Conservation (phyloP, 1,140 invertebrate species). For the Gryllus bimaculatus region DNA sequence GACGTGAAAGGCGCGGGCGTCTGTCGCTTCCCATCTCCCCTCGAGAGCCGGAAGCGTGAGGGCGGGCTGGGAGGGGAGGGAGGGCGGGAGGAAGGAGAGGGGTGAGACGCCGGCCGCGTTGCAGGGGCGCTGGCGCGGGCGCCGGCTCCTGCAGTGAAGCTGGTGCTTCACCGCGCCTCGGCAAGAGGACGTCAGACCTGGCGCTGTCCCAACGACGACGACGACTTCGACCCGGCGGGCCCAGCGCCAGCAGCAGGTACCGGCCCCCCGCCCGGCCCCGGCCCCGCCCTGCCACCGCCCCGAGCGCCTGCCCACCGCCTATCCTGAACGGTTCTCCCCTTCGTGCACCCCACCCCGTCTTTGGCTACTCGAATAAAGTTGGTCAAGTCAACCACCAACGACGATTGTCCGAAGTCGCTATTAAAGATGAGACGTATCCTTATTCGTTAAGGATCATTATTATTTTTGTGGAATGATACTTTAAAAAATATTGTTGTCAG, state of each 20-base stretch:
- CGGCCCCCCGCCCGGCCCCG: neutral
- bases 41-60: too few relatives aligned
- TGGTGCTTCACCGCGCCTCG: neutral
- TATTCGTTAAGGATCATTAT: too few relatives aligned
- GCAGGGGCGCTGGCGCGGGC: neutral
- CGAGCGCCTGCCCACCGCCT: neutral
- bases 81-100: too few relatives aligned
- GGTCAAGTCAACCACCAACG: too few relatives aligned
- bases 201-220: slow-evolving; percentile 21
- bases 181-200: slow-evolving; percentile 18
- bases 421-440: too few relatives aligned
- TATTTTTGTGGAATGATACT: too few relatives aligned
- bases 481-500: too few relatives aligned
- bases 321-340: neutral
- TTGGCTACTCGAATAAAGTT: too few relatives aligned
- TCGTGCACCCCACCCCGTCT: neutral
- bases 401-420: too few relatives aligned
- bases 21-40: too few relatives aligned
- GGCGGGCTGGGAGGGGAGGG: too few relatives aligned
- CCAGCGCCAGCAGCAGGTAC: slow-evolving; percentile 16
- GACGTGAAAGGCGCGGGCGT: too few relatives aligned
- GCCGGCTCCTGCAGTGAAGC: neutral
- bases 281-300: neutral
- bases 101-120: neutral
- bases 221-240: slow-evolving; percentile 13